phyloP scores from a whole-genome alignment of 2,797 vertebrate species.

The Hapalemur alaotrensis region DNA sequence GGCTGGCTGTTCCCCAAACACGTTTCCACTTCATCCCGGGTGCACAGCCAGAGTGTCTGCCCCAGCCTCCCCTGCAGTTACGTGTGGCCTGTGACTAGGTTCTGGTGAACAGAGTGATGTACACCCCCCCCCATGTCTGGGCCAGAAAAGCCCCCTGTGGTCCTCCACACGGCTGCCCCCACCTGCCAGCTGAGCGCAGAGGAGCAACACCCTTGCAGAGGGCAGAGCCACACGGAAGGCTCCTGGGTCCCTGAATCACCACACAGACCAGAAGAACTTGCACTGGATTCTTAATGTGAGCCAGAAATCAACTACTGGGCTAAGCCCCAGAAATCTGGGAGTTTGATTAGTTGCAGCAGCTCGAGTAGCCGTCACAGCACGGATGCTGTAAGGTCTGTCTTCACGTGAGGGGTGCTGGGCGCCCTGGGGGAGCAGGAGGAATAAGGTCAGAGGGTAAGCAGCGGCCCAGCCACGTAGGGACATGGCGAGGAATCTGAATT shows the following conservation, averaged over 20 bases:
- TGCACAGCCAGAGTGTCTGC: background rate
- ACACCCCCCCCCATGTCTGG: background rate
- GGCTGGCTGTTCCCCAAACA: background rate
- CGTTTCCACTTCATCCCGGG: background rate
- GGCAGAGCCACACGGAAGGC: background rate
- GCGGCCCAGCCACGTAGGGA: background rate
- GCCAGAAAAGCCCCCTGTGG: background rate
- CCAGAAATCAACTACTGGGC: background rate
- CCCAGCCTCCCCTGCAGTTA: background rate
- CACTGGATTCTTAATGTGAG: background rate
- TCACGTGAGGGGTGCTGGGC: background rate
- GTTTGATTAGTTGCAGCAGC: background rate
- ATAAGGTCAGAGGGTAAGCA: background rate
- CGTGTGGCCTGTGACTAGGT: background rate
- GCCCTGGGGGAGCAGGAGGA: background rate
- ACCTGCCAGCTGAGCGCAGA: background rate
- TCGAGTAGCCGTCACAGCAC: background rate
- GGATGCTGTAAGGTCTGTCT: background rate
- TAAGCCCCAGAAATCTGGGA: background rate
- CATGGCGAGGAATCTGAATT: background rate
- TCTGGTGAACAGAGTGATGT: background rate
- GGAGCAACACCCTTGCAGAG: background rate
- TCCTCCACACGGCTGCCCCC: background rate
- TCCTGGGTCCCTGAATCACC: background rate
- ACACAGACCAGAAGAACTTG: background rate